Percentiles rank a stretch among this genome's conserved stretches.
Conservation (phyloP, 2,888 invertebrate genomes). For the Lottia scabra region DNA sequence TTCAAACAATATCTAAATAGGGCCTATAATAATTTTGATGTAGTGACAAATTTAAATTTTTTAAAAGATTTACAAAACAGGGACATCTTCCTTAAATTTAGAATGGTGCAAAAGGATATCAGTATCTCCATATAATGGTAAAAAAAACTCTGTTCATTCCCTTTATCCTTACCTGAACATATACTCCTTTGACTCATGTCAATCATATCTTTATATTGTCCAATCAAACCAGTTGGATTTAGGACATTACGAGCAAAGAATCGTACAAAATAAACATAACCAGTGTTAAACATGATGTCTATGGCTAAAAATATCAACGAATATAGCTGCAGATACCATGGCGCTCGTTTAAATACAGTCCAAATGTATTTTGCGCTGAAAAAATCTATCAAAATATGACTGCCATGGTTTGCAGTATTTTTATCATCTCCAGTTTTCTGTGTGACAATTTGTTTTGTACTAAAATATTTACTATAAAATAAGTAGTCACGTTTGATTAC, state of each 20-base stretch:
- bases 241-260: slow-evolving; percentile 41
- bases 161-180: slow-evolving; percentile 43
- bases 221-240: slow-evolving; percentile 41
- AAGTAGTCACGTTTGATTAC: background rate
- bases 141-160: too few relatives aligned
- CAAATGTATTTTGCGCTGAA: slow-evolving; percentile 45
- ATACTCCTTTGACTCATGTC: slow-evolving; percentile 46
- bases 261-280: slow-evolving; percentile 40
- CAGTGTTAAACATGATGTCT: slow-evolving; percentile 45
- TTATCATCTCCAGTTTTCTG: slow-evolving; percentile 3
- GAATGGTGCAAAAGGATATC: too few relatives aligned
- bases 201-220: slow-evolving; percentile 54
- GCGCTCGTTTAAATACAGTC: slow-evolving; percentile 46
- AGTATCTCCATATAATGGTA: too few relatives aligned
- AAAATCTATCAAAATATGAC: slow-evolving; percentile 53
- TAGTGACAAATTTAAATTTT: too few relatives aligned
- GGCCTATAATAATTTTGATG: too few relatives aligned
- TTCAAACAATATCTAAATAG: too few relatives aligned
- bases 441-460: background rate
- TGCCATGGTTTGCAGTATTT: slow-evolving; percentile 7
- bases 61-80: too few relatives aligned
- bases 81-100: too few relatives aligned
- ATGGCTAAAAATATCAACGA: slow-evolving; percentile 45
- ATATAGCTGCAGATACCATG: slow-evolving; percentile 48
- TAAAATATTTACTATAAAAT: background rate